Base-by-base conservation (phyloP, 2,113 vertebrate genomes). In the Prolemur simus region DNA sequence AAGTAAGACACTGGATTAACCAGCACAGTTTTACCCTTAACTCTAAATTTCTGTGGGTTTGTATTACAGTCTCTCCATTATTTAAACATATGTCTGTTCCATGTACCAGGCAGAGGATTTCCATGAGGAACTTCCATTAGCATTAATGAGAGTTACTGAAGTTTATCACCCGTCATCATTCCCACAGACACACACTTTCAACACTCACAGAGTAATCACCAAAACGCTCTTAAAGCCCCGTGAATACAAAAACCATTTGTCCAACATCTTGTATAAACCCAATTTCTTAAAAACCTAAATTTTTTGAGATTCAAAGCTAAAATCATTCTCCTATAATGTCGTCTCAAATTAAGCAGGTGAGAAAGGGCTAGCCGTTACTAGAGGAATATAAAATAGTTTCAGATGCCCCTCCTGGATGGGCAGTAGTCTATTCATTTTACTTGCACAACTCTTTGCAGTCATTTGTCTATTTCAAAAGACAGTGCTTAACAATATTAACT, bases 231-330 rank as follows among this genome's bases (percentile, higher is more conserved):
- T 89, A 91, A 69, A 93, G 68, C 47, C 69, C 90, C 77, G n/a
- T 78, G 42, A 78, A 77, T 64, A 32, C 7, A 0, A 86, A 97
- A 96, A 89, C 37, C n/a, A n/a, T n/a, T n/a, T n/a, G n/a, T n/a
- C n/a, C n/a, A n/a, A n/a, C n/a, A 68, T 64, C 63, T 81, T 21
- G 0, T 4, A 96, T 77, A 97, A 93, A 96, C 29, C 5, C 78
- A 80, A 84, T 89, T 96, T 45, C 78, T 97, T 87, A 60, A 96
- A 98, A 96, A 47, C 21, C 82, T 88, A 96, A 78, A 91, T 69
- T 93, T 77, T 92, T 34, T n/a, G 15, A 88, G 6, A 96, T 66
- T 60, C 42, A 94, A 94, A 63, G 6, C 54, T 96, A 32, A 42
- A 94, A 45, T 66, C 74, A 73, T 77, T 94, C 39, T 91, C 91